phyloP scores from a whole-genome alignment of 2,113 vertebrate species.

The Maccullochella peelii region DNA sequence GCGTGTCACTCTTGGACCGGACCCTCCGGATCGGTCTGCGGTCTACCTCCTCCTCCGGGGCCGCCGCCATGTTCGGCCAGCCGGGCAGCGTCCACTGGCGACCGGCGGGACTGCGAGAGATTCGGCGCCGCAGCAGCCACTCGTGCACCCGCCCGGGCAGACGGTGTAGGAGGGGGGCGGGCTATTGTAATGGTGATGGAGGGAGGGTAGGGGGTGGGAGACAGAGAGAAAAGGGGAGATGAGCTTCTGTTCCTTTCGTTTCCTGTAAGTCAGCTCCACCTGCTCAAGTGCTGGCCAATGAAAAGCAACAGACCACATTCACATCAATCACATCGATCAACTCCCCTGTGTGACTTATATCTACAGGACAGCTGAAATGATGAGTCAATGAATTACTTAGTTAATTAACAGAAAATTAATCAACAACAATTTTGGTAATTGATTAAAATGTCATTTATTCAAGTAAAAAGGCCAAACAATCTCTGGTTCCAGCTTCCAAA shows the following conservation, averaged over 20 bases:
- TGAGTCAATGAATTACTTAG: not conserved
- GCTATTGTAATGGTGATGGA: conserved; percentile 48
- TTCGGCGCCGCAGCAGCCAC: conserved; percentile 69
- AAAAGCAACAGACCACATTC: conserved; percentile 8
- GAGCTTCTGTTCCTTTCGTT: conserved; percentile 29
- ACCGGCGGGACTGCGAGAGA: conserved; percentile 87
- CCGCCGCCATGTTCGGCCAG: conserved; percentile 89
- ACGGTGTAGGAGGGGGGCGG: conserved; percentile 64
- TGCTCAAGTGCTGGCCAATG: conserved; percentile 33
- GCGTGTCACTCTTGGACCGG: conserved; percentile 98
- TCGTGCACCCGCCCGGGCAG: conserved; percentile 67
- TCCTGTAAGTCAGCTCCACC: conserved; percentile 32
- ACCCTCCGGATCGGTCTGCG: conserved; percentile 96
- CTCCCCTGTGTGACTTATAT: not conserved
- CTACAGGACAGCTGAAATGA: not conserved
- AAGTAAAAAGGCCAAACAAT: not conserved
- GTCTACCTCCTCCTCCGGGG: conserved; percentile 92
- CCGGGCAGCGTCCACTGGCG: conserved; percentile 87
- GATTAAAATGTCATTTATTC: not conserved
- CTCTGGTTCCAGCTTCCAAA: too few species aligned
- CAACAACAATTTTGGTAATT: not conserved
- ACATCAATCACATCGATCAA: not conserved
- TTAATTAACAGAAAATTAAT: not conserved
- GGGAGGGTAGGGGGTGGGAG: not conserved
- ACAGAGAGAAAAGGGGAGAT: conserved; percentile 11